Evolutionary conservation across 2,888 invertebrate species (phyloP).

Genomic region (Hylaea fasciaria): DNA sequence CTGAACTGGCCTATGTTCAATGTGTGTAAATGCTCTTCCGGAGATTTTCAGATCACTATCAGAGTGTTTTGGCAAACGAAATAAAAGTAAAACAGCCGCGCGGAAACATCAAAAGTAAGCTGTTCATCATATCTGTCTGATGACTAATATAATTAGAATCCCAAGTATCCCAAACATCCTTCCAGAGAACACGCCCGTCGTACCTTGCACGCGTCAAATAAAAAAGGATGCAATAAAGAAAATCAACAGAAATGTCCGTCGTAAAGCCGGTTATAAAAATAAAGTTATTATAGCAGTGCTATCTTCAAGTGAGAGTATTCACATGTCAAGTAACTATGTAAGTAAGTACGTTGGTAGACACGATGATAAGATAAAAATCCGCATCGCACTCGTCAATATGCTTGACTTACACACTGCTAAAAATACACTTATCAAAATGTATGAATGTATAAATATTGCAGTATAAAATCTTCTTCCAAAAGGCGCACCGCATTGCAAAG

Average conservation of each 20-base stretch:
- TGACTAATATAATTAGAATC: slow-evolving; percentile 31
- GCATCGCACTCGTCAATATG: slow-evolving; percentile 44
- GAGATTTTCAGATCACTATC: not conserved
- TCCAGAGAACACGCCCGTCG: slow-evolving; percentile 47
- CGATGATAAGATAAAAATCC: slow-evolving; percentile 59
- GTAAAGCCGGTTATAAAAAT: slow-evolving; percentile 61
- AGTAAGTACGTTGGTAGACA: slow-evolving; percentile 33
- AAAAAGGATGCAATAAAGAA: slow-evolving; percentile 43
- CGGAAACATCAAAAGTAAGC: slow-evolving; percentile 19
- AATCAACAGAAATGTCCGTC: slow-evolving; percentile 35
- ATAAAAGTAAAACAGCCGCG: not conserved
- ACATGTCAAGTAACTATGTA: slow-evolving; percentile 38
- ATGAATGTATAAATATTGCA: slow-evolving; percentile 16
- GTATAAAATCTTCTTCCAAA: slow-evolving; percentile 13
- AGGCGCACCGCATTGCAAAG: slow-evolving; percentile 13
- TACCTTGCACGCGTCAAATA: slow-evolving; percentile 47
- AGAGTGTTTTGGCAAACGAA: not conserved
- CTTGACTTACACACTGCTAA: slow-evolving; percentile 44
- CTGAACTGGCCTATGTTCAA: not conserved
- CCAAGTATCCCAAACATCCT: slow-evolving; percentile 36
- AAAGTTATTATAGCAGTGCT: slow-evolving; percentile 53
- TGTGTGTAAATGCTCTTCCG: too few species aligned
- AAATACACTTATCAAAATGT: slow-evolving; percentile 48
- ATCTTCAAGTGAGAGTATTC: slow-evolving; percentile 34
- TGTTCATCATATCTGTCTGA: slow-evolving; percentile 15